A percentile compares a stretch with the other conserved stretches of the same genome.
Conservation (phyloP, 2,113 vertebrate genomes). For the Prolemur simus region DNA sequence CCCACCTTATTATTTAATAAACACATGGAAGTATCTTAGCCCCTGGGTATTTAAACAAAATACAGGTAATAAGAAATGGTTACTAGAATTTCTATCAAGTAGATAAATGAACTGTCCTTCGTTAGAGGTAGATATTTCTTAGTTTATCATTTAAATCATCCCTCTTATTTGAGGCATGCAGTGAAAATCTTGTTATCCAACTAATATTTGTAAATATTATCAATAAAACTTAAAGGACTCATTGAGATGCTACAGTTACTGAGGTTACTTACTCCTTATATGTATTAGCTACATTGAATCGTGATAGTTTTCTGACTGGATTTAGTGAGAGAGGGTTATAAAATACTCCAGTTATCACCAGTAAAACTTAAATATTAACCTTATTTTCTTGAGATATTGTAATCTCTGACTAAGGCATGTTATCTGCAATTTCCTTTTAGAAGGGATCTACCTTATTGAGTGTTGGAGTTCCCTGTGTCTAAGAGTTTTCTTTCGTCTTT, state of each 20-base stretch:
- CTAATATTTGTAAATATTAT: not conserved
- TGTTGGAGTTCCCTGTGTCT: not conserved
- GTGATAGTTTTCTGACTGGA: not conserved
- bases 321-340: not conserved
- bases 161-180: not conserved
- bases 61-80: not conserved
- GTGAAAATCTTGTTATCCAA: not conserved
- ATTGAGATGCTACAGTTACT: not conserved
- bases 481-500: not conserved
- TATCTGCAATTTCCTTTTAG: not conserved
- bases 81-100: not conserved
- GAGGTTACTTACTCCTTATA: not conserved
- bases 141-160: not conserved
- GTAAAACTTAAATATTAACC: not conserved
- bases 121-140: not conserved
- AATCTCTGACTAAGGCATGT: not conserved
- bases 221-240: not conserved
- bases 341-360: not conserved
- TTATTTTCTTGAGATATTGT: not conserved
- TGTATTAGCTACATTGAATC: not conserved
- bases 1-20: not conserved
- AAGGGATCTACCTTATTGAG: not conserved
- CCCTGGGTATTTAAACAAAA: not conserved
- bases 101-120: not conserved
- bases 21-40: not conserved